Evolutionary conservation across 1,140 invertebrate species (phyloP), one percentile per base, ranked within the genome.

Genomic region (Anoplolepis gracilipes): DNA sequence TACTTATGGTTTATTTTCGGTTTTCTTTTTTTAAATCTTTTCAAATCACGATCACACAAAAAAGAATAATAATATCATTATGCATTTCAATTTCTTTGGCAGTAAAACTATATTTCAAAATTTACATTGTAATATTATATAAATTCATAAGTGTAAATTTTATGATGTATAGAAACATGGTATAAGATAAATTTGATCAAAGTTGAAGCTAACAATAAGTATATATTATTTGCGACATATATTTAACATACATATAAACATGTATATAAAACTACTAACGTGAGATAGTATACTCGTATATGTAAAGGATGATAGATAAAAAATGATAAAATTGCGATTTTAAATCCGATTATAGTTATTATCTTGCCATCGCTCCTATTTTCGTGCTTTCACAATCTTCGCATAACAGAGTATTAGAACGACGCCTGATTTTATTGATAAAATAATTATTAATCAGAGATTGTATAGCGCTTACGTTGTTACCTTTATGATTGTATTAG

Each of bases 381-480:
- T n/a, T 16, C 1, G 8, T 46, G n/a, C 36, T 13, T 81, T 73
- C 16, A 30, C 5, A 8, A 82, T 61, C 10, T 28, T 46, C 36
- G 1, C 13, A 4, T 42, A 59, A 62, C 16, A 11, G n/a, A n/a
- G 13, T 3, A 6, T 61, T 11, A 25, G 28, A 13, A 4, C n/a
- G 22, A 10, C 39, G 22, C 8, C 13, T 46, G 85, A 86, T 86
- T 82, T 36, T 36, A 72, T 82, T 82, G 70, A 86, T 61, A 49
- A 84, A 86, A 49, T 86, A 84, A 84, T 84, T 84, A 86, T 84
- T 75, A 84, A 84, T 87, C 30, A 46, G 57, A 49, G 55, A 36
- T 75, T 49, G 25, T 65, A 46, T 49, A 7, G 36, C 10, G 77
- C 55, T 49, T 77, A 77, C 2, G 39, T 70, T 84, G 61, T 87